Conservation (phyloP, 2,888 invertebrate genomes). For the Watsonalla cultraria region DNA sequence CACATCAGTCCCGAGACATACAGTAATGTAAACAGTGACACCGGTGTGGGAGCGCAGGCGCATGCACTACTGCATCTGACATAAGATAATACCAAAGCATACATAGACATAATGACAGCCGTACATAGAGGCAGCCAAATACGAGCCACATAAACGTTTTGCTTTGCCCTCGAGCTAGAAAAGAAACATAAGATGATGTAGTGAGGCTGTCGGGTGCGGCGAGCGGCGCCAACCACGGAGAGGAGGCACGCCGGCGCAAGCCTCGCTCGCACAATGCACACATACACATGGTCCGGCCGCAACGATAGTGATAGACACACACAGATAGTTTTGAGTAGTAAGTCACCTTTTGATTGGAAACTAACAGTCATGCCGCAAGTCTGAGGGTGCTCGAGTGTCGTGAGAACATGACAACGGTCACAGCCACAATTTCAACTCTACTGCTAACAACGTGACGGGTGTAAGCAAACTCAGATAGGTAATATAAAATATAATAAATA, state of each 20-base stretch:
- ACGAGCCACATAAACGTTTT: slow-evolving; percentile 77
- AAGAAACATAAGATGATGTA: slow-evolving; percentile 67
- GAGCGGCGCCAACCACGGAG: slow-evolving; percentile 10
- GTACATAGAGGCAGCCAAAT: slow-evolving; percentile 75
- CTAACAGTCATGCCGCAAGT: slow-evolving; percentile 60
- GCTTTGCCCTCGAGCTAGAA: slow-evolving; percentile 76
- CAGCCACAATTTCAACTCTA: slow-evolving; percentile 72
- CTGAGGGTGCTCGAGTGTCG: slow-evolving; percentile 43
- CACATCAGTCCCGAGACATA: slow-evolving; percentile 5
- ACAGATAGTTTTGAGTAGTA: slow-evolving; percentile 84
- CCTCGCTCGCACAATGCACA: slow-evolving; percentile 50
- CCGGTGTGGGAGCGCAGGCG: slow-evolving; percentile 23
- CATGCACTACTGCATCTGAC: slow-evolving; percentile 67
- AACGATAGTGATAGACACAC: slow-evolving; percentile 54
- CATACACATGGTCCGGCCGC: slow-evolving; percentile 47
- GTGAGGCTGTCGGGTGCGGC: slow-evolving; percentile 35
- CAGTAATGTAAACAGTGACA: slow-evolving; percentile 23
- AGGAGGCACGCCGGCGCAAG: no score
- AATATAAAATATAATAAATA: slow-evolving; percentile 38
- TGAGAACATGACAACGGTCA: slow-evolving; percentile 58
- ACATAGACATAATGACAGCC: slow-evolving; percentile 77
- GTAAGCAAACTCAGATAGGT: slow-evolving; percentile 32
- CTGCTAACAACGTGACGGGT: slow-evolving; percentile 48
- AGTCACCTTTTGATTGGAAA: slow-evolving; percentile 79
- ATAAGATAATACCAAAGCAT: slow-evolving; percentile 70